A percentile compares a stretch with the other conserved stretches of the same genome.
Conservation (phyloP, 2,888 invertebrate species). For the Cheiracanthium punctorium region DNA sequence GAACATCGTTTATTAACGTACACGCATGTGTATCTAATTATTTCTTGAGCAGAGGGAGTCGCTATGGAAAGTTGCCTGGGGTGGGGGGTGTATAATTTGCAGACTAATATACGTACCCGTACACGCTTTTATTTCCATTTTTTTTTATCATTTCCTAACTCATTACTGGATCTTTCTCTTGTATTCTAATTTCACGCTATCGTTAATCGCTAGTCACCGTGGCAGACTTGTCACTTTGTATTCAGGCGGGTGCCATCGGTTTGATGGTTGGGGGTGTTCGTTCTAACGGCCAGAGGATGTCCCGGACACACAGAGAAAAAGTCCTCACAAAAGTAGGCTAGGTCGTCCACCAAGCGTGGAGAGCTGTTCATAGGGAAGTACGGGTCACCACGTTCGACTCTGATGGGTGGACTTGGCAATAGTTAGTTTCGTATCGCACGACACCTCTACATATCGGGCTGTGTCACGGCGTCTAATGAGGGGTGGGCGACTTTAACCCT, state of each 20-base stretch:
- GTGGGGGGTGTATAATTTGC: background rate
- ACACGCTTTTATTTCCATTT: background rate
- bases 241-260: background rate
- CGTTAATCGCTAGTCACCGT: background rate
- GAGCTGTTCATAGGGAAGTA: conserved; percentile 46
- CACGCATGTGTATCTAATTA: too few species aligned
- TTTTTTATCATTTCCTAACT: background rate
- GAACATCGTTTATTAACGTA: too few species aligned
- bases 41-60: too few species aligned
- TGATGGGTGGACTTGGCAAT: background rate
- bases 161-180: background rate
- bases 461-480: background rate
- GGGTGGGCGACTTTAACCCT: too few species aligned
- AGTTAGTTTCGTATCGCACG: background rate
- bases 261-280: background rate
- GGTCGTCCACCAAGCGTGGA: conserved; percentile 61
- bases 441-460: background rate
- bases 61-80: background rate
- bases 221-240: background rate
- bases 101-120: background rate
- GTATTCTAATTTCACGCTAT: conserved; percentile 7
- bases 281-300: conserved; percentile 50
- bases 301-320: conserved; percentile 41
- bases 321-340: conserved; percentile 67
- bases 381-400: conserved; percentile 63